Evolutionary conservation across 1,140 invertebrate species (phyloP).

Genomic region (Danaus melanippus): DNA sequence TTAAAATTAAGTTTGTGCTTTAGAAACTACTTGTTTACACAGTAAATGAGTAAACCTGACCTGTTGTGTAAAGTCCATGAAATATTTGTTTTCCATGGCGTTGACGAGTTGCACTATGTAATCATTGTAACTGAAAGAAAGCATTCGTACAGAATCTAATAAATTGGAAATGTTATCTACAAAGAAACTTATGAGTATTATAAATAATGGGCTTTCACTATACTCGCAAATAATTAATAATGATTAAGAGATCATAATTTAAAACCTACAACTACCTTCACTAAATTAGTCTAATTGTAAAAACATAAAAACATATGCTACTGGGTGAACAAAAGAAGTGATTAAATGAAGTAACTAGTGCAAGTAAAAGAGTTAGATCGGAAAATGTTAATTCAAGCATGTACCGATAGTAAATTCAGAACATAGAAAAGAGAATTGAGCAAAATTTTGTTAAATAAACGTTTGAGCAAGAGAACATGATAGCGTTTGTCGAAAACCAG

Average conservation of each 20-base stretch:
- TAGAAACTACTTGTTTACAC: no score
- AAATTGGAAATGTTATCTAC: constrained; percentile 27
- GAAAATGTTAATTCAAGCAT: constrained; percentile 23
- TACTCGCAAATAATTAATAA: constrained; percentile 68
- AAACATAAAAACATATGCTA: constrained; percentile 46
- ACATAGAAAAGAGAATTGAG: constrained; percentile 49
- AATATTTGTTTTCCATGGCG: no score
- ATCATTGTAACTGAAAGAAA: no score
- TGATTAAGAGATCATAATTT: constrained; percentile 72
- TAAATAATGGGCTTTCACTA: constrained; percentile 60
- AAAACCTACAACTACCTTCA: constrained; percentile 57
- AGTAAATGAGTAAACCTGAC: neutral
- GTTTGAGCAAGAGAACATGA: constrained; percentile 63
- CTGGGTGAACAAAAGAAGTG: constrained; percentile 38
- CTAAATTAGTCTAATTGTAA: constrained; percentile 65
- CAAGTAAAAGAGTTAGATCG: constrained; percentile 14
- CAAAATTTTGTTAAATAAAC: constrained; percentile 63
- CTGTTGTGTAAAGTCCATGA: constrained; percentile 31
- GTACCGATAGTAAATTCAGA: constrained; percentile 10
- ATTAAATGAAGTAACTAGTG: constrained; percentile 34
- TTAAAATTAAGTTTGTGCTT: no score
- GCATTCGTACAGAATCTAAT: constrained; percentile 27
- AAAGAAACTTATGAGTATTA: constrained; percentile 71
- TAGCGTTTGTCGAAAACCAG: constrained; percentile 47
- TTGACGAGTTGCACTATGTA: no score